Evolutionary conservation across 2,113 vertebrate species (phyloP), one percentile per base, ranked within the genome.

Genomic region (Columba livia): DNA sequence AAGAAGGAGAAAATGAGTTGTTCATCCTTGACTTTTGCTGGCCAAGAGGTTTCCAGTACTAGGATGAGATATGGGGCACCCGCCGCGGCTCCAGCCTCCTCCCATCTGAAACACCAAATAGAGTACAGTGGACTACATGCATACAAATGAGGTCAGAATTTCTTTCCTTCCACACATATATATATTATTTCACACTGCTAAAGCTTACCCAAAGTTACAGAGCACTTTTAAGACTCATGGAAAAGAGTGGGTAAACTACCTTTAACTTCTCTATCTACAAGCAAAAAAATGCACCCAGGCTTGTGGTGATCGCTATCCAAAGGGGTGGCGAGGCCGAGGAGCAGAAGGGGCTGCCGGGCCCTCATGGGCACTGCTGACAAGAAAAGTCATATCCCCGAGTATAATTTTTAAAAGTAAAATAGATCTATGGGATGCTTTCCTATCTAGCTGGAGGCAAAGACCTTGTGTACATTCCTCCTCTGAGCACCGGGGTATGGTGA

Each of bases 181-280:
- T 60, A 14, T 34, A 44, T 85, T 56, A 62, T 79, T 88, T 87
- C 70, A 56, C 65, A 61, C 50, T 31, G 71, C 60, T 71, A 72
- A 40, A 87, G 57, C 32, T 91, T 90, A 84, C 66, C 77, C 74
- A 94, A 71, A 54, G 50, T 32, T 93, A 77, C 83, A 77, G 64
- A 86, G 79, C 93, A 93, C 89, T 95, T 94, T 69, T 36, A 73
- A 61, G 11, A 34, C 60, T 64, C 20, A 50, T 73, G 28, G 51
- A 66, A 73, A 70, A 42, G 51, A 78, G 26, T 42, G 56, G 78
- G 66, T 95, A 86, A 54, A 92, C 80, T 73, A 79, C 74, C 73
- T 96, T 93, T 56, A 88, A 51, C 58, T 91, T 89, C 89, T 47
- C 74, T 77, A 70, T 56, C 54, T 91, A 79, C 65, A 74, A 85